phyloP scores from a whole-genome alignment of 1,140 invertebrate species.

The Hypothenemus hampei region DNA sequence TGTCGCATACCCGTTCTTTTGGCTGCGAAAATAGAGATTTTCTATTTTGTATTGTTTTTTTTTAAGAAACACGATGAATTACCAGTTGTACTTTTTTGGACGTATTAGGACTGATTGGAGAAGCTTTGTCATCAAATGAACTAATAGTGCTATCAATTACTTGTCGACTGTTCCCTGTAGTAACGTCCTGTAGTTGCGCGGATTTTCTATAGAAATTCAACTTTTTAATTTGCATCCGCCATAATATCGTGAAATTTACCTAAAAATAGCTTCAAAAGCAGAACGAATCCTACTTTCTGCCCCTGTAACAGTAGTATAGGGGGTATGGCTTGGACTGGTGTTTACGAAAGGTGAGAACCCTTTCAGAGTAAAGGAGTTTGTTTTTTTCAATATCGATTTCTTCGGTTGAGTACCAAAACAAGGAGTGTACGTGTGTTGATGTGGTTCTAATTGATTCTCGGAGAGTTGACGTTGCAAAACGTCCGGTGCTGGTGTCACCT shows the following conservation, averaged over 20 bases:
- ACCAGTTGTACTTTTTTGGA: conserved; percentile 89
- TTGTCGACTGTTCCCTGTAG: conserved; percentile 39
- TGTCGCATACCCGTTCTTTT: conserved; percentile 83
- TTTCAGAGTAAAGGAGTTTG: conserved; percentile 80
- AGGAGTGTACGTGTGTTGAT: conserved; percentile 50
- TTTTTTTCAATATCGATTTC: conserved; percentile 90
- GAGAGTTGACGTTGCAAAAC: conserved; percentile 46
- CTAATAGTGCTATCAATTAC: conserved; percentile 28
- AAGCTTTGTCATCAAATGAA: conserved; percentile 28
- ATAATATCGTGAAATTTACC: conserved; percentile 19
- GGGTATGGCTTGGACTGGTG: conserved; percentile 64
- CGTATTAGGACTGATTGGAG: conserved; percentile 57
- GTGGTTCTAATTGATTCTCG: conserved; percentile 41
- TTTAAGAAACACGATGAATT: conserved; percentile 45
- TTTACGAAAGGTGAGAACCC: conserved; percentile 59
- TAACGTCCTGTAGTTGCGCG: conserved; percentile 73
- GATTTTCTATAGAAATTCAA: conserved; percentile 58
- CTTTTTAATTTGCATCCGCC: neutral
- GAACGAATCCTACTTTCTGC: conserved; percentile 78
- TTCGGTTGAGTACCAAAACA: conserved; percentile 61
- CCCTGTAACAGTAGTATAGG: conserved; percentile 80
- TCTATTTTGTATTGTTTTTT: neutral
- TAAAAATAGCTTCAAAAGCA: conserved; percentile 86
- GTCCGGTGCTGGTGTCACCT: conserved; percentile 65
- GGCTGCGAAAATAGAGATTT: conserved; percentile 54